These are phyloP conservation scores for Lumbricus terrestris DNA, from an alignment of 2,888 invertebrate genomes.

Conservation along the genomic window DNA sequence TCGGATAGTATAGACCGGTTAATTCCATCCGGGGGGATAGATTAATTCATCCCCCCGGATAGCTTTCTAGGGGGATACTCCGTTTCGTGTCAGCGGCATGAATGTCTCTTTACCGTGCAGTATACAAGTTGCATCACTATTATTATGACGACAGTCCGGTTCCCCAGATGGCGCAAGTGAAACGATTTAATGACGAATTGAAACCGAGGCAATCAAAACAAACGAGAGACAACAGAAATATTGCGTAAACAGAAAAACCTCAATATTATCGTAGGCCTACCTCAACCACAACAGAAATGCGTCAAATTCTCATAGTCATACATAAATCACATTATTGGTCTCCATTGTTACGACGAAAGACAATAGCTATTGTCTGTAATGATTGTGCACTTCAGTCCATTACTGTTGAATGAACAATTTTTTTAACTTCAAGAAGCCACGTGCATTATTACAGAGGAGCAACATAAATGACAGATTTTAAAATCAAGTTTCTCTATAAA, in stretches of 20 bases:
- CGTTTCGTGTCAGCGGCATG: no score
- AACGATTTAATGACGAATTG: not conserved
- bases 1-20: no score
- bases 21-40: no score
- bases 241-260: not conserved
- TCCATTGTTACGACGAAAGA: not conserved
- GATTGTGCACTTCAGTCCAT: not conserved
- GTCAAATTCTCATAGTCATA: not conserved
- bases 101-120: no score
- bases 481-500: not conserved
- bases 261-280: not conserved
- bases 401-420: not conserved
- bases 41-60: no score
- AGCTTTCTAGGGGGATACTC: no score
- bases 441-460: no score
- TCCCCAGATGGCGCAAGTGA: not conserved
- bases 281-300: not conserved
- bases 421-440: no score
- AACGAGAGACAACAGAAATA: not conserved
- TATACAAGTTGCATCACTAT: no score
- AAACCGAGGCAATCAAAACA: not conserved
- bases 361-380: not conserved
- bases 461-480: no score
- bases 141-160: not conserved
- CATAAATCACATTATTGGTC: not conserved